Base-by-base conservation (phyloP, 2,113 vertebrate genomes). In the Sylvilagus bachmani region DNA sequence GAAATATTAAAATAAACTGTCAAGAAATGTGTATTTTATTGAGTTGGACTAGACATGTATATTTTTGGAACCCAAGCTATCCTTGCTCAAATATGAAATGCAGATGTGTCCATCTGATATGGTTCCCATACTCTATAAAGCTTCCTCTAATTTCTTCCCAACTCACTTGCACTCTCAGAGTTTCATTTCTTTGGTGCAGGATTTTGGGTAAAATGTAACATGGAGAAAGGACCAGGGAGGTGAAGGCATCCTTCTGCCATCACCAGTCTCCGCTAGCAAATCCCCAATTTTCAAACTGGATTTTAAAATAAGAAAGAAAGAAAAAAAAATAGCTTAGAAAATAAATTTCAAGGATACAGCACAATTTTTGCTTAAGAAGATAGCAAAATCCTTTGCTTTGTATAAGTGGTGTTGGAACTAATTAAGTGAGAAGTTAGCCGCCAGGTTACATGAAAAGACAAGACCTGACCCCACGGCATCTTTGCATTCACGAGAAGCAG, bases 361-460 rank as follows among this genome's bases (percentile, higher is more conserved):
- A 87, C 62, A 58, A 79, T 86, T 95, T 75, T 92, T 71, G n/a
- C 77, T 62, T 84, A 86, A 92, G 70, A 87, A 96, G 96, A 94
- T 75, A 95, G 69, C 62, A 73, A 91, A 93, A 90, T 61, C 12
- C 38, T 93, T 95, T 88, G 94, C 74, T 97, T 85, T 93, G 66
- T 9, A 0, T 92, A 89, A 92, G 85, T 10, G 19, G 61, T 93
- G 62, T 89, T 94, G 51, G 79, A 86, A 80, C 70, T 73, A 95
- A 96, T 93, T 95, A 94, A 82, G 82, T 88, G 92, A 24, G 71
- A 95, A 94, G 94, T 96, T 89, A 89, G 78, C 92, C 95, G 94
- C 81, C 92, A 71, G 92, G 6, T 96, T 97, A 51, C 88, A 88
- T 73, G 94, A 94, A 96, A 94, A 97, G 84, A 55, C 27, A 31